phyloP scores from a whole-genome alignment of 2,113 vertebrate species.

The Pomatostomus ruficeps region DNA sequence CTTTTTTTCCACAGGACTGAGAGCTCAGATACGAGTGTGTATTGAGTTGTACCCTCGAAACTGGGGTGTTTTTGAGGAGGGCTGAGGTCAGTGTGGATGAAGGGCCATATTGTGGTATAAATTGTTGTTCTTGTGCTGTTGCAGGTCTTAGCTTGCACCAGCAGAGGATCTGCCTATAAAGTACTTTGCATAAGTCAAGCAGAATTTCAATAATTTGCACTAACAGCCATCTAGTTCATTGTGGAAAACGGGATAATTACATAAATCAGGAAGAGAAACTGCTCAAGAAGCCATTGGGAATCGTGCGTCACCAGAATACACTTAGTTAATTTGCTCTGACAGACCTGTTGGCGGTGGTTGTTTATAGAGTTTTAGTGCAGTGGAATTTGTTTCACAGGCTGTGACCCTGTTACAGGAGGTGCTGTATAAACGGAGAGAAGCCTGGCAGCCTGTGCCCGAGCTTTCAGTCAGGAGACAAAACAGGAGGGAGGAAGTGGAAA shows the following conservation, averaged over 20 bases:
- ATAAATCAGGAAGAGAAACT: neutral
- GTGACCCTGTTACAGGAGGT: neutral
- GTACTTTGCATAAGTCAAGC: neutral
- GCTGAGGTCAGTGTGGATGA: neutral
- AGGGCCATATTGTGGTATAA: neutral
- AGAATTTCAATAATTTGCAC: neutral
- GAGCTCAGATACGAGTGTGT: neutral
- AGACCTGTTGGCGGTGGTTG: neutral
- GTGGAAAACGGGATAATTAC: neutral
- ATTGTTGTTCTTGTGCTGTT: neutral
- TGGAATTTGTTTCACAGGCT: neutral
- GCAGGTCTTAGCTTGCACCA: neutral
- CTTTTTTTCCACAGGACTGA: neutral
- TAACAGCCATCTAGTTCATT: neutral
- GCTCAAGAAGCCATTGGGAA: neutral
- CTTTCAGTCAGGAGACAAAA: neutral
- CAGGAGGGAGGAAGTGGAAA: neutral
- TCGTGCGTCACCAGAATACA: neutral
- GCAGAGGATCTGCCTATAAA: neutral
- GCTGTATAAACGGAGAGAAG: neutral
- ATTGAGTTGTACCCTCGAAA: neutral
- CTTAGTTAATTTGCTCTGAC: conserved; percentile 4
- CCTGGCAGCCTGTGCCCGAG: neutral
- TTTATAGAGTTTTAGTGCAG: neutral
- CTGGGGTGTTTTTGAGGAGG: neutral